A percentile compares a stretch with the other conserved stretches of the same genome.
phyloP scores from a whole-genome alignment of 2,113 vertebrate genomes.

The Dipodomys merriami region DNA sequence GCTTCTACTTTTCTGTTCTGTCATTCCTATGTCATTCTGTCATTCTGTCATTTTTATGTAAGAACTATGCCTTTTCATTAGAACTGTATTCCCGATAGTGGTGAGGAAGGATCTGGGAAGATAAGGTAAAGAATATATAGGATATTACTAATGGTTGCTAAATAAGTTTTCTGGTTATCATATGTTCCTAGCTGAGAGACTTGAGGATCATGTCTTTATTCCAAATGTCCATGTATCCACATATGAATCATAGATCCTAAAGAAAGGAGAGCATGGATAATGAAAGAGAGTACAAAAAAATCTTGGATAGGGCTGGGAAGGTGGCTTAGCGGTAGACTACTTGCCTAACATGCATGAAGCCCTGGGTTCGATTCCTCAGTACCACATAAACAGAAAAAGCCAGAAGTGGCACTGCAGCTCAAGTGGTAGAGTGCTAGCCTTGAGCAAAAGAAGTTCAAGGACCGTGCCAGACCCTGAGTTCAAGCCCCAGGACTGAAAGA shows the following conservation, averaged over 20 bases:
- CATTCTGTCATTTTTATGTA: not conserved
- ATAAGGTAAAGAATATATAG: not conserved
- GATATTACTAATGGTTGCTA: not conserved
- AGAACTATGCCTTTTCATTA: not conserved
- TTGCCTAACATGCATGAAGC: no score
- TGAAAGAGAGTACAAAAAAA: not conserved
- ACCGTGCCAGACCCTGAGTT: no score
- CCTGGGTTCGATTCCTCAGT: no score
- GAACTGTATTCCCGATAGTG: not conserved
- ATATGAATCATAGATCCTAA: conserved; percentile 13
- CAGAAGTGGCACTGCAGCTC: no score
- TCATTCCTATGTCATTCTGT: not conserved
- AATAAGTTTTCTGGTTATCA: not conserved
- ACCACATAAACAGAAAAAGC: no score
- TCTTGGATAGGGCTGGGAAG: no score
- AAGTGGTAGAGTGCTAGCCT: no score
- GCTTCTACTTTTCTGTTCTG: conserved; percentile 4
- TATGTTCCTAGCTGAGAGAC: not conserved
- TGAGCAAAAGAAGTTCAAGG: no score
- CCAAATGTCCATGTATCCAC: not conserved
- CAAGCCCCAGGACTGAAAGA: no score
- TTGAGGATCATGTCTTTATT: not conserved
- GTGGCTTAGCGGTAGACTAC: no score
- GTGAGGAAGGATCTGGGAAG: not conserved
- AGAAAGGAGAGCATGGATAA: not conserved